Percentiles rank a stretch among this genome's conserved stretches.
Conservation (phyloP, 2,888 invertebrate genomes). For the Arrhopalites spinosus region DNA sequence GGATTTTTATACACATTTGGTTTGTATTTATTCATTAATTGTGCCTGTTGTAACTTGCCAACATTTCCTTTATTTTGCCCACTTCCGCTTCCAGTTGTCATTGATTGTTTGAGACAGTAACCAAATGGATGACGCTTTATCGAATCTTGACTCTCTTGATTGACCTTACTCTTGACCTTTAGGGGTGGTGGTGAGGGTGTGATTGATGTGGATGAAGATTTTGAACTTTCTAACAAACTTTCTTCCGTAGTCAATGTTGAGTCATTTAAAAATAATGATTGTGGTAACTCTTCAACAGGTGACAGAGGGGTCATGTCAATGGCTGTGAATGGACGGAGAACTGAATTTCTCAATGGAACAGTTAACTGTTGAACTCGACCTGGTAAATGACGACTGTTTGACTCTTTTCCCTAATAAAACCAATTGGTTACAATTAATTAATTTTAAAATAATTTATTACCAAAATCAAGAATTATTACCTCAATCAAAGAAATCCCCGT, state of each 20-base stretch:
- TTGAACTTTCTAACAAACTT: too few relatives aligned
- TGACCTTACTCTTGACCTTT: neutral
- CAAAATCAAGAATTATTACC: slow-evolving; percentile 9
- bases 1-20: slow-evolving; percentile 14
- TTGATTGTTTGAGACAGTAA: neutral
- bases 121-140: slow-evolving; percentile 1
- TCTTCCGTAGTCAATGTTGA: too few relatives aligned
- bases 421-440: too few relatives aligned
- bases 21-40: neutral
- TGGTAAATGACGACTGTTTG: neutral
- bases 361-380: neutral
- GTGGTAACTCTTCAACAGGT: too few relatives aligned
- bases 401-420: too few relatives aligned
- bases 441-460: too few relatives aligned
- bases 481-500: slow-evolving; percentile 5
- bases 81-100: neutral
- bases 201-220: too few relatives aligned
- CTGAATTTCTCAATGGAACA: neutral
- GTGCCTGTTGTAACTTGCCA: neutral
- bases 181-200: neutral
- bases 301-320: neutral
- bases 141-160: neutral
- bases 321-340: neutral
- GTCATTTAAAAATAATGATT: too few relatives aligned
- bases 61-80: neutral